These are phyloP conservation scores for Chromobotia macracanthus DNA, from an alignment of 2,797 vertebrate genomes.

Conservation along the genomic window DNA sequence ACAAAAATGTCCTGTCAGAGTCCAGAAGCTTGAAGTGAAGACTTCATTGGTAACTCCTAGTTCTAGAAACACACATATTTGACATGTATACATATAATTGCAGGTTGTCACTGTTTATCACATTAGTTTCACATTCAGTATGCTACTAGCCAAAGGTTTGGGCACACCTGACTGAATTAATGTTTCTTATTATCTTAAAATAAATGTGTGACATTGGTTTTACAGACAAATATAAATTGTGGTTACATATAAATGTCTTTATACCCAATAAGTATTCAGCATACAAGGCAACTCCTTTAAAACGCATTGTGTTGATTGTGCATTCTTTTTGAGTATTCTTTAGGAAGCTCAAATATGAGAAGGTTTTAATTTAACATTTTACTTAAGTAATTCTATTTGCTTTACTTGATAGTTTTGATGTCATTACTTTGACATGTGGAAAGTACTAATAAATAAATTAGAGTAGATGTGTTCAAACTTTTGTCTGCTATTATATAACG, in stretches of 20 bases:
- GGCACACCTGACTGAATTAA: neutral
- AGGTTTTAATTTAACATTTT: too few species aligned
- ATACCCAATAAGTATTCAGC: too few species aligned
- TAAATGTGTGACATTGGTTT: too few species aligned
- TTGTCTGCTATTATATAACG: neutral
- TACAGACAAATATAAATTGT: too few species aligned
- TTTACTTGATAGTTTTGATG: too few species aligned
- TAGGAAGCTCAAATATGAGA: too few species aligned
- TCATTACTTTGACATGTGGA: neutral
- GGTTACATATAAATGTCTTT: too few species aligned
- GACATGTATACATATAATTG: too few species aligned
- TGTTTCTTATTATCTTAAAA: neutral
- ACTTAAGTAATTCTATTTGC: too few species aligned
- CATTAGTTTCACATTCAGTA: conserved; percentile 2
- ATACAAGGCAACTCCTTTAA: too few species aligned
- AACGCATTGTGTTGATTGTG: too few species aligned
- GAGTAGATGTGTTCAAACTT: neutral
- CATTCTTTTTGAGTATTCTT: too few species aligned
- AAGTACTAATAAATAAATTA: neutral
- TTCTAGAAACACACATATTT: neutral
- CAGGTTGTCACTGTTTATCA: conserved; percentile 14
- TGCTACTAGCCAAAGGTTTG: conserved; percentile 5
- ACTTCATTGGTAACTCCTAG: neutral
- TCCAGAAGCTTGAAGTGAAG: neutral
- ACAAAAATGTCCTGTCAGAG: neutral